phyloP scores from a whole-genome alignment of 2,113 vertebrate species.

The Regulus satrapa region DNA sequence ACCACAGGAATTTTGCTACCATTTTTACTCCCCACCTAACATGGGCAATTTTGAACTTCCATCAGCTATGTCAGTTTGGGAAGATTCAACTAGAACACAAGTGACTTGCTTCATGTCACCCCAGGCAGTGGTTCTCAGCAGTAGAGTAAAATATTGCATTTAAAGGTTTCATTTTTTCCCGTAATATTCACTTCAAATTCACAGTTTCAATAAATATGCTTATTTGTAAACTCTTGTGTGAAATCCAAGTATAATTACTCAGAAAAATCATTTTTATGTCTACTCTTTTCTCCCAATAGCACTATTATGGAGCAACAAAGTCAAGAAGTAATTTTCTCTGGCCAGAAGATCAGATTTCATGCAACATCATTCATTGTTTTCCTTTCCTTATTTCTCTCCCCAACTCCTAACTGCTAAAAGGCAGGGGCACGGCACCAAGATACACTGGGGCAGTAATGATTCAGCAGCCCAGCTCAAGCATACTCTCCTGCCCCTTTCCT shows the following conservation, averaged over 20 bases:
- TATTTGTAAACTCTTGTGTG: not conserved
- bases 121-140: not conserved
- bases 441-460: accelerated
- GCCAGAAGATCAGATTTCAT: not conserved
- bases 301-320: not conserved
- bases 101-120: not conserved
- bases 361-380: not conserved
- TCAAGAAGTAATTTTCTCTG: not conserved
- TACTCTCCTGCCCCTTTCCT: not conserved
- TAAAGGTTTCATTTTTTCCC: not conserved
- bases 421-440: not conserved
- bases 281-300: not conserved
- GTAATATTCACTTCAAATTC: not conserved
- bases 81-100: not conserved
- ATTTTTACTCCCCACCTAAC: not conserved
- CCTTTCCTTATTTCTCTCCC: not conserved
- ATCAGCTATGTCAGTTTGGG: not conserved
- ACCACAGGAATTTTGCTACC: not conserved
- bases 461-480: accelerated
- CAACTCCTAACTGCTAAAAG: not conserved
- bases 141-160: not conserved
- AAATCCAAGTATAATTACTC: not conserved
- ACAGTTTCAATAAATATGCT: not conserved
- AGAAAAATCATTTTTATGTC: not conserved
- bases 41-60: not conserved